phyloP scores from a whole-genome alignment of 1,140 invertebrate species.

The Lepidurus apus region DNA sequence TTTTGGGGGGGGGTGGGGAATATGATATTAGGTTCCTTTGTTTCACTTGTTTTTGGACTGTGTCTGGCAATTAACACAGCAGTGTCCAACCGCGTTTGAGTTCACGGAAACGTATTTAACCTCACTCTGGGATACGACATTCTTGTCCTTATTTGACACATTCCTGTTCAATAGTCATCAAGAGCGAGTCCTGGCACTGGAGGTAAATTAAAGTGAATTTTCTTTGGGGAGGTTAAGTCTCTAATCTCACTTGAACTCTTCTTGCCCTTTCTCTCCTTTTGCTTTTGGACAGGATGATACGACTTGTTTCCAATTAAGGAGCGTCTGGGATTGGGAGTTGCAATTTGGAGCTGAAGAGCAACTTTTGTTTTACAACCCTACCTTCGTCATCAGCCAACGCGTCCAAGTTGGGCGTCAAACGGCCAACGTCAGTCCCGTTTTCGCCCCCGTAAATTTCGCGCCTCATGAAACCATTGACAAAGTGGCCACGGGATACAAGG shows the following conservation, averaged over 20 bases:
- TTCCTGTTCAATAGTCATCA: constrained; percentile 83
- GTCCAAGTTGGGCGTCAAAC: constrained; percentile 31
- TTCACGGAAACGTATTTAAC: constrained; percentile 89
- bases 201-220: constrained; percentile 41
- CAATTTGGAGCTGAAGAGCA: constrained; percentile 63
- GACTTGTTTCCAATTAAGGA: constrained; percentile 56
- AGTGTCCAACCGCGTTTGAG: constrained; percentile 82
- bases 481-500: constrained; percentile 18
- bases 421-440: constrained; percentile 21
- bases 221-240: neutral
- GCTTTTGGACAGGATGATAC: constrained; percentile 44
- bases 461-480: constrained; percentile 15
- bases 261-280: constrained; percentile 36
- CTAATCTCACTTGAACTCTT: neutral
- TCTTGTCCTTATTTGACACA: constrained; percentile 82
- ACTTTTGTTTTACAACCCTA: constrained; percentile 68
- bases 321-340: constrained; percentile 78
- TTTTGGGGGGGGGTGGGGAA: neutral
- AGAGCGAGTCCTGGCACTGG: constrained; percentile 56
- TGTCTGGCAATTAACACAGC: constrained; percentile 82
- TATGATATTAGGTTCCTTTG: constrained; percentile 61
- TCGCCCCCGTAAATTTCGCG: neutral
- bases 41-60: constrained; percentile 89
- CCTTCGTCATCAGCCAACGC: constrained; percentile 52
- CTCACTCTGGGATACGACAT: constrained; percentile 79